Conservation (phyloP, 1,140 invertebrate genomes). For the Sarcophaga peregrina region DNA sequence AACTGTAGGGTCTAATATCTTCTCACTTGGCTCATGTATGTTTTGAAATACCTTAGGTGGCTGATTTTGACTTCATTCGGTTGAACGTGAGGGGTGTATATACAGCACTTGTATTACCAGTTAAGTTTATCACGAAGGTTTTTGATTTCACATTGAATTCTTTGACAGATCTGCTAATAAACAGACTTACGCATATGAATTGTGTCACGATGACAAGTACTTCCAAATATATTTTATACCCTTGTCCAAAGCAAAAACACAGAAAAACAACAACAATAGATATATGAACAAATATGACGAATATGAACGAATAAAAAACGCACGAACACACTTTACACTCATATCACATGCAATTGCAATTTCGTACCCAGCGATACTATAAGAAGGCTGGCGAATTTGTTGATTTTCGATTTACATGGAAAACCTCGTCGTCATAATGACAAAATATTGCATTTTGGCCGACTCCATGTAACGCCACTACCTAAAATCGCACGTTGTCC, state of each 20-base stretch:
- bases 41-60: too few species aligned
- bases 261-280: too few species aligned
- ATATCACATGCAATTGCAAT: neutral
- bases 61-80: too few species aligned
- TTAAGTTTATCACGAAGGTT: too few species aligned
- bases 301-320: too few species aligned
- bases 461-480: slow-evolving; percentile 12
- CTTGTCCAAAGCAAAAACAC: neutral
- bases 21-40: too few species aligned
- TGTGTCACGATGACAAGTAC: slow-evolving; percentile 33
- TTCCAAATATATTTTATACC: slow-evolving; percentile 21
- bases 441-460: slow-evolving; percentile 19
- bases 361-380: neutral
- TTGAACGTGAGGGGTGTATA: too few species aligned
- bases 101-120: too few species aligned
- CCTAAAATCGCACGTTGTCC: neutral
- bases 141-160: neutral
- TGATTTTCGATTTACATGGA: slow-evolving; percentile 1
- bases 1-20: too few species aligned
- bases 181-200: neutral
- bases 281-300: too few species aligned
- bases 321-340: too few species aligned
- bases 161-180: neutral
- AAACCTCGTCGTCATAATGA: slow-evolving; percentile 37
- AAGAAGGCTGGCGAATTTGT: neutral